phyloP scores from a whole-genome alignment of 2,797 vertebrate species.

The Acropternis orthonyx region DNA sequence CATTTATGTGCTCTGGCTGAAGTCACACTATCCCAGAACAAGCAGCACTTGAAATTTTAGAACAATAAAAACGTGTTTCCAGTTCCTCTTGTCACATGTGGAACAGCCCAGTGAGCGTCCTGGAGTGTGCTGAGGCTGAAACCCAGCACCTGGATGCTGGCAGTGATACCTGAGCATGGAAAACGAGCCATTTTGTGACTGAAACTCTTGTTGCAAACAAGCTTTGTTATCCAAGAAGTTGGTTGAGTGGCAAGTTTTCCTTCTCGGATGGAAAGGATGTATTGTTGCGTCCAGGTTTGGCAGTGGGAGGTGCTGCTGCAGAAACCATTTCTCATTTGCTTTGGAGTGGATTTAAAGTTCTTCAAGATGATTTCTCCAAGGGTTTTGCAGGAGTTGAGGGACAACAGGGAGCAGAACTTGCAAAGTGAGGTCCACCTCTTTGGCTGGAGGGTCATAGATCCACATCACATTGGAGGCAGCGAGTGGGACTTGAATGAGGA shows the following conservation, averaged over 20 bases:
- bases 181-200: not conserved
- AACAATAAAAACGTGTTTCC: not conserved
- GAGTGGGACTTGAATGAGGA: not conserved
- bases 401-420: not conserved
- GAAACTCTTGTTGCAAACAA: not conserved
- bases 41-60: not conserved
- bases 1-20: not conserved
- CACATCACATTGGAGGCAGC: not conserved
- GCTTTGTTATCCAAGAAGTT: not conserved
- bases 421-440: not conserved
- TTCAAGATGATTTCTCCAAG: fast-evolving
- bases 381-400: not conserved
- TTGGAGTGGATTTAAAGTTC: not conserved
- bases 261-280: not conserved
- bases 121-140: not conserved
- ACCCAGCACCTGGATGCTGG: not conserved
- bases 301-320: fast-evolving
- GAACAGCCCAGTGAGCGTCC: not conserved
- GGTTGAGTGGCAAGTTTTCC: fast-evolving
- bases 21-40: not conserved
- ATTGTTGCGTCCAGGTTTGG: fast-evolving
- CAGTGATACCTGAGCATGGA: not conserved
- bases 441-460: too few relatives aligned
- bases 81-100: not conserved
- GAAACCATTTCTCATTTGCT: not conserved